Evolutionary conservation across 2,888 invertebrate genomes (phyloP).

Genomic region (Carpatolechia fugitivella): DNA sequence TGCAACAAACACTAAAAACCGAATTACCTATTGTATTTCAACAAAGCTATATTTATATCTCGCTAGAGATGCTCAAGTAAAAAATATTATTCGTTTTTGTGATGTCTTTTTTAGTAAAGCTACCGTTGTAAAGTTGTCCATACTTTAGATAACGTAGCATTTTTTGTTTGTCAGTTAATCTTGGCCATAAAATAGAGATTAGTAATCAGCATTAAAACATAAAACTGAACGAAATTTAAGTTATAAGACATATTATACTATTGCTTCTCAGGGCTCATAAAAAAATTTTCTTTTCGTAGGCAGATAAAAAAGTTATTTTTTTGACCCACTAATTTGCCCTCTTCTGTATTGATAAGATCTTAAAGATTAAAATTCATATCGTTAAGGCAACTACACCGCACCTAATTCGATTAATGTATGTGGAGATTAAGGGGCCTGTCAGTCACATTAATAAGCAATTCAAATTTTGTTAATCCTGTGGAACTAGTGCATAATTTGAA

Average conservation of each 20-base stretch:
- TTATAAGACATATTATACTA: no score
- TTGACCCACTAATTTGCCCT: no score
- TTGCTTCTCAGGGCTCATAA: no score
- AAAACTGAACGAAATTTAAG: no score
- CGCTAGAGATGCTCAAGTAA: not conserved
- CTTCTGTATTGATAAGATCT: conserved; percentile 41
- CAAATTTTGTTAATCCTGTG: conserved; percentile 69
- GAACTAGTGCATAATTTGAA: conserved; percentile 27
- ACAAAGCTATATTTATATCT: conserved; percentile 3
- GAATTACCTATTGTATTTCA: conserved; percentile 26
- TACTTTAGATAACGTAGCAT: no score
- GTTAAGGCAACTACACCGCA: conserved; percentile 20
- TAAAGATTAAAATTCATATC: conserved; percentile 39
- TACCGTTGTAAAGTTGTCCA: no score
- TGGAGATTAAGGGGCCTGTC: conserved; percentile 61
- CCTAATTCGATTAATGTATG: conserved; percentile 55
- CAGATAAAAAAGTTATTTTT: no score
- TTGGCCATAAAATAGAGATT: no score
- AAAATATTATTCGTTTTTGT: conserved; percentile 30
- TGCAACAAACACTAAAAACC: conserved; percentile 32
- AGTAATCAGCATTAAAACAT: no score
- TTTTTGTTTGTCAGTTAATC: no score
- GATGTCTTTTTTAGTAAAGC: no score
- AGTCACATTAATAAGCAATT: conserved; percentile 73
- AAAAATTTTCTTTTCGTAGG: no score